phyloP scores from a whole-genome alignment of 2,113 vertebrate species.

The Caranx melampygus region DNA sequence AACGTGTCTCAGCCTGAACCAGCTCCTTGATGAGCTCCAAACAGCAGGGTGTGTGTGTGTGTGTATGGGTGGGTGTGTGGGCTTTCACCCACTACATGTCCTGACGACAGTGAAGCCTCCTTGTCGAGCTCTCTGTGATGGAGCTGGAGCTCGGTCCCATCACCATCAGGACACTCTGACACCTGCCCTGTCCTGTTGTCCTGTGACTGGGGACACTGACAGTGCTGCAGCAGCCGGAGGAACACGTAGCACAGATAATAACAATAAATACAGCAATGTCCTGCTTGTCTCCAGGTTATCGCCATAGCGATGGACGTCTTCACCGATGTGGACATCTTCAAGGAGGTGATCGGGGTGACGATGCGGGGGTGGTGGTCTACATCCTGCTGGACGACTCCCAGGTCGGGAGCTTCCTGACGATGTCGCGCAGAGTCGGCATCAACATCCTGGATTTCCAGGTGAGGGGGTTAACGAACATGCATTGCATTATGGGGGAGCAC shows the following conservation, averaged over 20 bases:
- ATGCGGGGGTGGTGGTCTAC: constrained; percentile 88
- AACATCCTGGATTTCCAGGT: constrained; percentile 91
- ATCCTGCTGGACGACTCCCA: constrained; percentile 90
- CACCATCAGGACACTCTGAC: too few species aligned
- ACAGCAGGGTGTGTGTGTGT: constrained; percentile 1
- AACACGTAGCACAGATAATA: too few species aligned
- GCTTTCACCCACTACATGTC: too few species aligned
- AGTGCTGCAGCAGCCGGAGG: too few species aligned
- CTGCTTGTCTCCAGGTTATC: constrained; percentile 83
- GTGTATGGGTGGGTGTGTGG: neutral
- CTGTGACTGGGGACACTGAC: too few species aligned
- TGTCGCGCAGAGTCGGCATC: constrained; percentile 88
- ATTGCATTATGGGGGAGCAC: too few species aligned
- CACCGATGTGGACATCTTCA: constrained; percentile 95
- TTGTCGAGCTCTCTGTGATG: too few species aligned
- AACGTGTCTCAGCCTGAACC: constrained; percentile 43
- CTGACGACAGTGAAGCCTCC: too few species aligned
- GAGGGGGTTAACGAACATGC: constrained; percentile 54
- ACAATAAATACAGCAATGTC: too few species aligned
- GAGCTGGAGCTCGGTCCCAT: too few species aligned
- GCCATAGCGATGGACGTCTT: constrained; percentile 95
- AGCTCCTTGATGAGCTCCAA: neutral
- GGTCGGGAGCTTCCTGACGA: constrained; percentile 88
- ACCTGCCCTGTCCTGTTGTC: too few species aligned
- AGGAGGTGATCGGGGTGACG: constrained; percentile 88